Conservation (phyloP, 2,113 vertebrate species). For the Noctilio leporinus region DNA sequence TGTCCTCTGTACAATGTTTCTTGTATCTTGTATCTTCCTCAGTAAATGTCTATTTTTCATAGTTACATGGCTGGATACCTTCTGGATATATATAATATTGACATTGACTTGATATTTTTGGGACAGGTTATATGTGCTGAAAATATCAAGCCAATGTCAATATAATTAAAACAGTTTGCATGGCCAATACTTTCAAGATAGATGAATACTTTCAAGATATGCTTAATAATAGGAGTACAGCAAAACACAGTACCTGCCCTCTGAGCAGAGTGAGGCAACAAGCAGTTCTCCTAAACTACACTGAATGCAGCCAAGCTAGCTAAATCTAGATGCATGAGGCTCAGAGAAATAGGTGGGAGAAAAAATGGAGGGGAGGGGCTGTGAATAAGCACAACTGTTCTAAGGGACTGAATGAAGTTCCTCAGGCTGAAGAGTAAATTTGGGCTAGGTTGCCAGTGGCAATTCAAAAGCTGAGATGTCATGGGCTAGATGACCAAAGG, state of each 20-base stretch:
- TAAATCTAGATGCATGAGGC: neutral
- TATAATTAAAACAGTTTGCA: too few relatives aligned
- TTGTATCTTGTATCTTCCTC: too few relatives aligned
- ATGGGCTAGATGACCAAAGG: neutral
- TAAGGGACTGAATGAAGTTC: neutral
- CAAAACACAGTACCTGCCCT: neutral
- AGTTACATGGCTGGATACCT: too few relatives aligned
- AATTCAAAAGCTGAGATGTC: neutral
- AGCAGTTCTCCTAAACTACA: accelerated
- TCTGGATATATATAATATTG: too few relatives aligned
- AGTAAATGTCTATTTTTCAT: too few relatives aligned
- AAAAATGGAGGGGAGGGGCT: neutral
- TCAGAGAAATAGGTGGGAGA: neutral
- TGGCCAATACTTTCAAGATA: too few relatives aligned
- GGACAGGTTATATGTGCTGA: too few relatives aligned
- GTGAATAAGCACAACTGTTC: neutral
- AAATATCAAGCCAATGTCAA: too few relatives aligned
- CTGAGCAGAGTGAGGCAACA: neutral
- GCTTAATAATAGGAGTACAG: neutral
- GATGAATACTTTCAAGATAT: too few relatives aligned
- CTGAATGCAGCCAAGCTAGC: accelerated
- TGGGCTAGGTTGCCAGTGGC: neutral
- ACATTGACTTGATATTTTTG: too few relatives aligned
- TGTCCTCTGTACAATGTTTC: too few relatives aligned
- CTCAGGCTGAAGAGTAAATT: neutral